Conservation (phyloP, 2,888 invertebrate species). For the Drosophila sordidula region DNA sequence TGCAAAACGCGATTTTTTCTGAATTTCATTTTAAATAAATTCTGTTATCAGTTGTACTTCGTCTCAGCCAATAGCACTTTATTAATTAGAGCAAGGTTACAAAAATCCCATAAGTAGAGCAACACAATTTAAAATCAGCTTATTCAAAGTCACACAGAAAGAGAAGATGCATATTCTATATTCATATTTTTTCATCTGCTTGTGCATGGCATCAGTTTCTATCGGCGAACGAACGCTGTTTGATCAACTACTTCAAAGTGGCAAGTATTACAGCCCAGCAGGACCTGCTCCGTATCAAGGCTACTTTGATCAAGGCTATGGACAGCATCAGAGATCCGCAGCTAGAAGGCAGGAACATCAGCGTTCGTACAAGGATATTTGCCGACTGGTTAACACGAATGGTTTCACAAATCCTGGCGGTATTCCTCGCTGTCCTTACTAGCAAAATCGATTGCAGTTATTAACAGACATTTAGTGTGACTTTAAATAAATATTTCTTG, state of each 20-base stretch:
- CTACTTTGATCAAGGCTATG: slow-evolving; percentile 3
- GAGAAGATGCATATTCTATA: slow-evolving; percentile 12
- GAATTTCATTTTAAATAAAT: slow-evolving; percentile 15
- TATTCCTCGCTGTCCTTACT: slow-evolving; percentile 75
- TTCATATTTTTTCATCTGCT: slow-evolving; percentile 11
- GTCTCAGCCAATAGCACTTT: slow-evolving; percentile 14
- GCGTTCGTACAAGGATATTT: slow-evolving; percentile 76
- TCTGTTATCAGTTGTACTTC: slow-evolving; percentile 49
- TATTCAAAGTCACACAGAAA: slow-evolving; percentile 19
- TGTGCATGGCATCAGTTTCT: not conserved
- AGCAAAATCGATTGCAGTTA: slow-evolving; percentile 15
- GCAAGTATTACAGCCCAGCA: slow-evolving; percentile 40
- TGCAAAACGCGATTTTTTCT: not conserved
- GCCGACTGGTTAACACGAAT: slow-evolving; percentile 74
- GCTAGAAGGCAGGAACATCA: slow-evolving; percentile 22
- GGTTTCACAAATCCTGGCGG: slow-evolving; percentile 76
- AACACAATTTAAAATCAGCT: slow-evolving; percentile 12
- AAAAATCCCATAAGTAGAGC: slow-evolving; percentile 45
- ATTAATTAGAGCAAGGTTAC: slow-evolving; percentile 44
- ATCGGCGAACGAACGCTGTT: slow-evolving; percentile 19
- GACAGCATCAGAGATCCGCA: slow-evolving; percentile 10
- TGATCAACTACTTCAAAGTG: slow-evolving; percentile 45
- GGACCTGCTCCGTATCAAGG: slow-evolving; percentile 6
- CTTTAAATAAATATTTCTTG: slow-evolving; percentile 51
- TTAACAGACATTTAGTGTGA: slow-evolving; percentile 5